phyloP scores from a whole-genome alignment of 1,140 invertebrate species.

The Drosophila erecta region DNA sequence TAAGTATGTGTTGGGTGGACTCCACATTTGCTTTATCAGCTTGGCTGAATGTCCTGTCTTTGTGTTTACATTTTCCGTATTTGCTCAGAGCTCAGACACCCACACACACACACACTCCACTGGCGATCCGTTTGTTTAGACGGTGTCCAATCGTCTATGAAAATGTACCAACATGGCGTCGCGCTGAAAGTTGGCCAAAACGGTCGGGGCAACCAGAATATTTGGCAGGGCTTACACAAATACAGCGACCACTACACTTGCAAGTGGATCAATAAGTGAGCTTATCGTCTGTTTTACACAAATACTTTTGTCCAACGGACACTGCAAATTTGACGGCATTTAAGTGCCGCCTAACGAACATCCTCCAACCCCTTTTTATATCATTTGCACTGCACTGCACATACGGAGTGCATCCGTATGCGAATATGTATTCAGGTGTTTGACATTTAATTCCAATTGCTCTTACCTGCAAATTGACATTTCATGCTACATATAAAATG shows the following conservation, averaged over 20 bases:
- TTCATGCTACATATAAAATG: slow-evolving; percentile 57
- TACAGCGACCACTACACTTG: slow-evolving; percentile 43
- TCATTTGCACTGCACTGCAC: slow-evolving; percentile 1
- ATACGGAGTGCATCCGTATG: slow-evolving; percentile 1
- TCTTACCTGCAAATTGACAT: slow-evolving; percentile 78
- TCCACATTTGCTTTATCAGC: slow-evolving; percentile 37
- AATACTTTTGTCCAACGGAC: slow-evolving; percentile 72
- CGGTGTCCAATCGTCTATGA: slow-evolving; percentile 78
- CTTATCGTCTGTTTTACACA: slow-evolving; percentile 79
- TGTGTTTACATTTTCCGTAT: slow-evolving; percentile 50
- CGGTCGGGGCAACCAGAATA: background rate
- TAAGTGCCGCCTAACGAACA: slow-evolving; percentile 55
- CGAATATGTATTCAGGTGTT: slow-evolving; percentile 45
- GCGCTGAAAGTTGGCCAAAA: slow-evolving; percentile 54
- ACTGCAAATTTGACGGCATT: slow-evolving; percentile 73
- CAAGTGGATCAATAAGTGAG: slow-evolving; percentile 76
- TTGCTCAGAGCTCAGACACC: slow-evolving; percentile 33
- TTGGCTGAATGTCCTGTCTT: slow-evolving; percentile 2
- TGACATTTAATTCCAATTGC: slow-evolving; percentile 80
- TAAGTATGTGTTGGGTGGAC: slow-evolving; percentile 46
- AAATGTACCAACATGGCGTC: slow-evolving; percentile 71
- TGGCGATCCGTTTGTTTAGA: slow-evolving; percentile 69
- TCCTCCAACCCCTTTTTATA: slow-evolving; percentile 15
- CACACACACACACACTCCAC: slow-evolving; percentile 3
- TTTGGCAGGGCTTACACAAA: slow-evolving; percentile 14